Evolutionary conservation across 1,140 invertebrate species (phyloP).

Genomic region (Aradophagus sp.): DNA sequence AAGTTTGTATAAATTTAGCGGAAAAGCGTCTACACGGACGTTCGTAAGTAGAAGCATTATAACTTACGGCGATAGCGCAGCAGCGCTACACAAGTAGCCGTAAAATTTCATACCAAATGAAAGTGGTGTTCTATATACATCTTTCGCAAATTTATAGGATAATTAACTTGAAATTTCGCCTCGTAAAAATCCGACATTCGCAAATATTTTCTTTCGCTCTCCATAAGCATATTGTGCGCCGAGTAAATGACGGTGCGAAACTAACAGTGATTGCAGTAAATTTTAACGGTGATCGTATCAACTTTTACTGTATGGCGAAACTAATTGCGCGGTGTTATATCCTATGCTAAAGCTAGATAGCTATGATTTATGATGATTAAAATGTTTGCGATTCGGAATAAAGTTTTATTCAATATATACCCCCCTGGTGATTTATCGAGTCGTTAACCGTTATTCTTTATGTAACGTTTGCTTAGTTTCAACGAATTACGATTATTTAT

Average conservation of each 20-base stretch:
- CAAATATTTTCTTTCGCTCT: slow-evolving; percentile 5
- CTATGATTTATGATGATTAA: too few relatives aligned
- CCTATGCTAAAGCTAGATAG: too few relatives aligned
- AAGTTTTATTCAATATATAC: too few relatives aligned
- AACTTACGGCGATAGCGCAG: slow-evolving; percentile 13
- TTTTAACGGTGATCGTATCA: slow-evolving; percentile 1
- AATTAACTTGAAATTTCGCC: slow-evolving; percentile 21
- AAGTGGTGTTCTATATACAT: slow-evolving; percentile 17
- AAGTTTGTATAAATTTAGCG: slow-evolving; percentile 16
- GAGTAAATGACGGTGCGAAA: slow-evolving; percentile 4
- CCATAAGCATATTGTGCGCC: not conserved
- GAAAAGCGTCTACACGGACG: slow-evolving; percentile 13
- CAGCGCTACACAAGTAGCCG: slow-evolving; percentile 12
- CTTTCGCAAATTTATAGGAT: slow-evolving; percentile 25
- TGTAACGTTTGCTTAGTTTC: too few relatives aligned
- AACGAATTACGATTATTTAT: too few relatives aligned
- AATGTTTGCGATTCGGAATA: too few relatives aligned
- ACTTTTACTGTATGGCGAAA: not conserved
- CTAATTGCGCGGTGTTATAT: too few relatives aligned
- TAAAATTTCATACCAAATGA: slow-evolving; percentile 36
- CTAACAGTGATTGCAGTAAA: slow-evolving; percentile 5
- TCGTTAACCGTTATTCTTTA: too few relatives aligned
- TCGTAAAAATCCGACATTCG: slow-evolving; percentile 17
- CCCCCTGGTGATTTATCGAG: too few relatives aligned
- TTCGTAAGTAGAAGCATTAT: slow-evolving; percentile 12